Evolutionary conservation across 2,113 vertebrate species (phyloP).

Genomic region (Antennarius striatus): DNA sequence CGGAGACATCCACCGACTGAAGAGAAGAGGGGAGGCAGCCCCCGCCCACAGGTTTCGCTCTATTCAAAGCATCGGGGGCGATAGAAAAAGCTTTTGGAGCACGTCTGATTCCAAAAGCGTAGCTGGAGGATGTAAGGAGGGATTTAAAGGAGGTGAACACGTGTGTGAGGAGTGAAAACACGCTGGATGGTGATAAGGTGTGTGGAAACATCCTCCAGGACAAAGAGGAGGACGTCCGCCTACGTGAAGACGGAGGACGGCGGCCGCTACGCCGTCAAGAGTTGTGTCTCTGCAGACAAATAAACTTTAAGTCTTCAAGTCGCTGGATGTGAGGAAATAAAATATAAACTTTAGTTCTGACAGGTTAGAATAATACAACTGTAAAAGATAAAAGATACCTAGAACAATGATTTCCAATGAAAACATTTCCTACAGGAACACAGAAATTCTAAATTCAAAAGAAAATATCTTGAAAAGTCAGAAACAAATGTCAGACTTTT

Average conservation of each 20-base stretch:
- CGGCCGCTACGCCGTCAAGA: too few species aligned
- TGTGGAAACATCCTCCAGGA: constrained; percentile 21
- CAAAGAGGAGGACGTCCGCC: constrained; percentile 44
- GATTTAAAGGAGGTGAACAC: constrained; percentile 37
- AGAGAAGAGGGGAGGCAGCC: constrained; percentile 1
- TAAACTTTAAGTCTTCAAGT: background rate
- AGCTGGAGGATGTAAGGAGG: constrained; percentile 32
- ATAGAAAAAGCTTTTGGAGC: constrained; percentile 39
- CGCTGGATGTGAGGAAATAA: too few species aligned
- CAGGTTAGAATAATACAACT: too few species aligned
- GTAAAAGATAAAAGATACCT: too few species aligned
- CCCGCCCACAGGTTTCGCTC: constrained; percentile 52
- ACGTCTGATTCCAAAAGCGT: constrained; percentile 34
- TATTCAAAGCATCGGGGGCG: constrained; percentile 45
- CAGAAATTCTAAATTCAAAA: too few species aligned
- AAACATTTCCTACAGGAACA: too few species aligned
- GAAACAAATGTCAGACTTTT: too few species aligned
- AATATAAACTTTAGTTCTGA: background rate
- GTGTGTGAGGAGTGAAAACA: constrained; percentile 24
- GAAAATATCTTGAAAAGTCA: too few species aligned
- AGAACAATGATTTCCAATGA: too few species aligned
- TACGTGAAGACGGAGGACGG: constrained; percentile 16
- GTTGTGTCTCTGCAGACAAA: background rate
- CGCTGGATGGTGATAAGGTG: constrained; percentile 9
- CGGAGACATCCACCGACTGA: constrained; percentile 56